These are phyloP conservation scores for Aurelia sp. DNA, from an alignment of 30 jellyfish, hydroid and myxozoan species.

Conservation along the genomic window DNA sequence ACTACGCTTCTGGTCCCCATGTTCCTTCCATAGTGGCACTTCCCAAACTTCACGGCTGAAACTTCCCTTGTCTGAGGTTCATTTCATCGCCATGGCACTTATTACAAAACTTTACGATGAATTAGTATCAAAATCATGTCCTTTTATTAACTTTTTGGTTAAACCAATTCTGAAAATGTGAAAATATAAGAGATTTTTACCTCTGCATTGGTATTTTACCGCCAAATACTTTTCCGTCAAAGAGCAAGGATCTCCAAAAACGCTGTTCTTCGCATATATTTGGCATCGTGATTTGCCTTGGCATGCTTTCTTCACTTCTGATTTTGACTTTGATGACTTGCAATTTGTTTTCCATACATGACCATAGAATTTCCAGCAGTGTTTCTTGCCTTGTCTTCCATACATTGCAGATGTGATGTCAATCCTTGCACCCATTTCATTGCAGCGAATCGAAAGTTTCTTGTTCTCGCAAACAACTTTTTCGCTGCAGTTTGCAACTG, in stretches of 20 bases:
- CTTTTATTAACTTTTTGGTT: too few relatives aligned
- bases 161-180: too few relatives aligned
- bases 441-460: too few relatives aligned
- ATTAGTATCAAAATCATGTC: too few relatives aligned
- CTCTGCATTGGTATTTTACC: constrained; percentile 42
- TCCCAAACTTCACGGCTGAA: too few relatives aligned
- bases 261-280: constrained; percentile 9
- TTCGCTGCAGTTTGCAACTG: too few relatives aligned
- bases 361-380: constrained; percentile 7
- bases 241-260: constrained; percentile 36
- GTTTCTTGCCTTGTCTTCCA: constrained; percentile 21
- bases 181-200: neutral
- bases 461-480: too few relatives aligned
- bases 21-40: too few relatives aligned
- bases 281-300: constrained; percentile 12
- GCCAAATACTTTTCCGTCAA: constrained; percentile 5
- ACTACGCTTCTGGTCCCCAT: too few relatives aligned
- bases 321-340: constrained; percentile 1
- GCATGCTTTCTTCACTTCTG: neutral
- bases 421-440: neutral
- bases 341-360: constrained; percentile 36
- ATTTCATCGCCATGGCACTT: too few relatives aligned
- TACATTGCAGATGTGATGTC: constrained; percentile 2
- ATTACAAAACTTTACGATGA: too few relatives aligned
- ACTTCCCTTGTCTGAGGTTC: too few relatives aligned